Conservation (phyloP, 2,797 vertebrate genomes). For the Avahi laniger region DNA sequence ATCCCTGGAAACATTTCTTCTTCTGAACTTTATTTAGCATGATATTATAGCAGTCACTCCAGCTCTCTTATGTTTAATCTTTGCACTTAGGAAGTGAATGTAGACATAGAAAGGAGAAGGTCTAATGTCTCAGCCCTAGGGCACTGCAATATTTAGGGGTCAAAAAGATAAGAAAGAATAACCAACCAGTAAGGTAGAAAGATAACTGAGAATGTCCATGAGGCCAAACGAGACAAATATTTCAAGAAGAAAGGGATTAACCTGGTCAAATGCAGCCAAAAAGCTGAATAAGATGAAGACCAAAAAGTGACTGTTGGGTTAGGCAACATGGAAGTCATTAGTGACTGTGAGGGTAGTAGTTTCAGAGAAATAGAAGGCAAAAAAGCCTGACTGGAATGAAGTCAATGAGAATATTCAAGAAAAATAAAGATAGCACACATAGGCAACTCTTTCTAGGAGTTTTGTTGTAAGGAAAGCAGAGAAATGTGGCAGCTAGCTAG, state of each 20-base stretch:
- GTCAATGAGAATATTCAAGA: not conserved
- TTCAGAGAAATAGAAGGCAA: not conserved
- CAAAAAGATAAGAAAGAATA: not conserved
- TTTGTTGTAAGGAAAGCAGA: not conserved
- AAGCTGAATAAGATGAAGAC: not conserved
- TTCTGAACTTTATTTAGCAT: not conserved
- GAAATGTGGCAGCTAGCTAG: not conserved
- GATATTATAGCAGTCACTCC: not conserved
- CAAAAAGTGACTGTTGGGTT: not conserved
- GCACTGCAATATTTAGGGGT: not conserved
- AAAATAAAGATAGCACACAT: not conserved
- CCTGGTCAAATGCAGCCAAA: not conserved
- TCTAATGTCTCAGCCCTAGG: not conserved
- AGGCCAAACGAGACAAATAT: not conserved
- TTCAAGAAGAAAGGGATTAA: not conserved
- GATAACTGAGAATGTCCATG: not conserved
- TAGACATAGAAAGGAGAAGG: not conserved
- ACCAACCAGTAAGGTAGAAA: not conserved
- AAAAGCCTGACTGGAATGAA: not conserved
- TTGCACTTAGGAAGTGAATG: not conserved
- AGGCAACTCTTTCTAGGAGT: not conserved
- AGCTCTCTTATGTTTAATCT: not conserved
- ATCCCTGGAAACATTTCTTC: not conserved
- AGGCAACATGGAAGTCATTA: not conserved
- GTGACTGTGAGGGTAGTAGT: not conserved